Conservation (phyloP, 2,888 invertebrate genomes). For the Plusia festucae region DNA sequence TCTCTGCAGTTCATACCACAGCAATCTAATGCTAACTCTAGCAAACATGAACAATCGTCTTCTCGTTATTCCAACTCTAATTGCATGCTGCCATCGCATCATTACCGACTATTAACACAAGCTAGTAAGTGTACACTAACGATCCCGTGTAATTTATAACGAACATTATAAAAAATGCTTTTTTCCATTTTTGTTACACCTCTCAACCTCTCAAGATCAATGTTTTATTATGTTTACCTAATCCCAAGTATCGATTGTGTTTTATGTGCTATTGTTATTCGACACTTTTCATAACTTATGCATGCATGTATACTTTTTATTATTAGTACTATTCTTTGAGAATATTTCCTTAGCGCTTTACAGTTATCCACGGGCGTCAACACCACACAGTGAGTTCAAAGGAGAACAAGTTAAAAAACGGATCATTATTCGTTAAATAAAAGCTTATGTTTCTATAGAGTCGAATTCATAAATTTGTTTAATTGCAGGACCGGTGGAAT, state of each 20-base stretch:
- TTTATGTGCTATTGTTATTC: constrained; percentile 33
- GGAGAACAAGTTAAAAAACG: constrained; percentile 15
- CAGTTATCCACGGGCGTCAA: constrained; percentile 88
- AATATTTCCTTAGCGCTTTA: constrained; percentile 77
- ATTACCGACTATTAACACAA: constrained; percentile 80
- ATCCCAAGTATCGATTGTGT: constrained; percentile 27
- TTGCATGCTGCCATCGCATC: constrained; percentile 78
- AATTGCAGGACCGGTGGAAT: constrained; percentile 82
- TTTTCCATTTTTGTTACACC: constrained; percentile 18
- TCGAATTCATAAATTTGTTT: neutral
- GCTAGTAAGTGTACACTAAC: constrained; percentile 75
- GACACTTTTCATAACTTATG: constrained; percentile 15
- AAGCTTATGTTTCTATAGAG: neutral
- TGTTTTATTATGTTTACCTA: constrained; percentile 26
- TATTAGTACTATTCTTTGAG: constrained; percentile 8
- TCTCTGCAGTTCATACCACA: constrained; percentile 75
- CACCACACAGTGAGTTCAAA: constrained; percentile 85
- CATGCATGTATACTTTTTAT: constrained; percentile 6
- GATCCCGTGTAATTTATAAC: constrained; percentile 11
- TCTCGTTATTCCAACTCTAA: constrained; percentile 77
- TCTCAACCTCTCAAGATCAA: constrained; percentile 11
- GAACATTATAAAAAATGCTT: constrained; percentile 8
- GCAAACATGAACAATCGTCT: constrained; percentile 76
- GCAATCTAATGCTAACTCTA: constrained; percentile 66
- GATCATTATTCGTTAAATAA: neutral